Base-by-base conservation (phyloP, 2,888 invertebrate genomes). In the Lycophotia porphyrea region DNA sequence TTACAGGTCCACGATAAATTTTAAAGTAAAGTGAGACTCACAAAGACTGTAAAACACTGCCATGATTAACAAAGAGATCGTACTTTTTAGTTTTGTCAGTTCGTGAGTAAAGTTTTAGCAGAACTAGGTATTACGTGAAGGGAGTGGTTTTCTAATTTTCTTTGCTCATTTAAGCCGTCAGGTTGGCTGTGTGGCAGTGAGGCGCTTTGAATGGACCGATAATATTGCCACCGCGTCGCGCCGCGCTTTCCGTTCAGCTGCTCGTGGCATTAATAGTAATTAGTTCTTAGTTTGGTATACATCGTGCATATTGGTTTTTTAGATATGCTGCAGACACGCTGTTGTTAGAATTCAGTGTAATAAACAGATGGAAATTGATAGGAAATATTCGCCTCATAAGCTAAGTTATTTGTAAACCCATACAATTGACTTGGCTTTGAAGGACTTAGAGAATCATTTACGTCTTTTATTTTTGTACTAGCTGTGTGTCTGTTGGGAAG, bases 191-290 rank as follows among this genome's bases (percentile, higher is more conserved):
- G 83, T 82, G 74, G 66, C 69, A 81, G 79, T 84, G 84, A 88
- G 79, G 42, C 73, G 73, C 84, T 82, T 83, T 90, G 86, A 88
- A 87, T 87, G 75, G 76, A 82, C 74, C 79, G 76, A 77, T 80
- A 80, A 83, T 82, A 82, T 78, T 71, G 52, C 71, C 68, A 72
- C 60, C 39, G 68, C 15, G 8, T 1, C 47, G 11, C 42, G 66
- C 67, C 49, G 60, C 52, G 71, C 64, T 73, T 78, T 67, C 75
- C 27, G 24, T 81, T 71, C 82, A 71, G 44, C 87, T 90, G 90
- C 74, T 82, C 71, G 76, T 89, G 90, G 88, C 92, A 87, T 87
- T 89, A 87, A 89, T 89, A 88, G 84, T 89, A 91, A 92, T 92
- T 90, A 89, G 85, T 89, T 89, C 72, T 72, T 77, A 85, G 83